These are phyloP conservation scores for Caretta caretta DNA, from an alignment of 2,113 vertebrate species.

Conservation along the genomic window DNA sequence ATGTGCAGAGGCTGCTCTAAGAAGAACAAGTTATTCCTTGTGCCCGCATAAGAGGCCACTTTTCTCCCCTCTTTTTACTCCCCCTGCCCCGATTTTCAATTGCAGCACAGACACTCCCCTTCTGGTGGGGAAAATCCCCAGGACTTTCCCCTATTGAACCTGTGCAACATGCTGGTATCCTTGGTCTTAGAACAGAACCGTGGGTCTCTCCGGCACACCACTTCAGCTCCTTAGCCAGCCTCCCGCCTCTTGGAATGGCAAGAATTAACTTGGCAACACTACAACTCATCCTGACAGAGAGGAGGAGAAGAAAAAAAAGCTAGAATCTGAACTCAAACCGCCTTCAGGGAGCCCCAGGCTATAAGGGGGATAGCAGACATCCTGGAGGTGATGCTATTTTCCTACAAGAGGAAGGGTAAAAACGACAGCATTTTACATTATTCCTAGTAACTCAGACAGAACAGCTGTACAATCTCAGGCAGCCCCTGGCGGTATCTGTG, in stretches of 20 bases:
- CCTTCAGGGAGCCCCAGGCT: not conserved
- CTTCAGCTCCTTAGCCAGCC: not conserved
- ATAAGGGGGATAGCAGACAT: not conserved
- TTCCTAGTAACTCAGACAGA: not conserved
- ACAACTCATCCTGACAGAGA: not conserved
- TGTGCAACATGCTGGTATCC: not conserved
- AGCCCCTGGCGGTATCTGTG: not conserved
- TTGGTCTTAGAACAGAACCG: not conserved
- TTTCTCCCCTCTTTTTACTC: not conserved
- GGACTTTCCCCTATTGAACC: not conserved
- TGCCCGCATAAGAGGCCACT: not conserved
- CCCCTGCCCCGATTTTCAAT: not conserved
- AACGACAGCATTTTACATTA: too few relatives aligned
- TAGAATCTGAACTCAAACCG: not conserved
- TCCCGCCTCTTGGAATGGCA: not conserved
- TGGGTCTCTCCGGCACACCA: not conserved
- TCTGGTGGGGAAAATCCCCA: not conserved
- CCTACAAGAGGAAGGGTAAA: not conserved
- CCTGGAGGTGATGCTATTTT: not conserved
- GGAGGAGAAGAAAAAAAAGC: too few relatives aligned
- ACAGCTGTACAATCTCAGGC: not conserved
- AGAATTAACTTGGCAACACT: not conserved
- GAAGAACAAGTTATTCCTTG: too few relatives aligned
- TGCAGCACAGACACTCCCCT: not conserved
- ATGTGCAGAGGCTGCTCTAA: not conserved